These are phyloP conservation scores for Loripinus fragilis DNA, from an alignment of 2,888 invertebrate genomes.

Conservation along the genomic window DNA sequence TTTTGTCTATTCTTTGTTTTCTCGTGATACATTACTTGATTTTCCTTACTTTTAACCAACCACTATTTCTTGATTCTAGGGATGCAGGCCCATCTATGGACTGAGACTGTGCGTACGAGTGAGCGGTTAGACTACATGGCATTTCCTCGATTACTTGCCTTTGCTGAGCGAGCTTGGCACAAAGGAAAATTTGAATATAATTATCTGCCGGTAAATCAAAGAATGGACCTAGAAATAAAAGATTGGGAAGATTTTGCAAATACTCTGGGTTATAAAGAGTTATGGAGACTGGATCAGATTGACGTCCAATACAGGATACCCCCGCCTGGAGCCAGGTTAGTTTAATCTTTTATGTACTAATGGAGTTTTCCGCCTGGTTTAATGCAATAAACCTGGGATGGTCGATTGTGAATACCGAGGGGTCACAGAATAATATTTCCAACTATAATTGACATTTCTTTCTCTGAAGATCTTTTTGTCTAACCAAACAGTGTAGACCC, in stretches of 20 bases:
- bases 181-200: constrained; percentile 69
- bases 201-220: constrained; percentile 21
- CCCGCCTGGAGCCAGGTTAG: constrained; percentile 70
- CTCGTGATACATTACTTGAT: too few species aligned
- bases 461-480: too few species aligned
- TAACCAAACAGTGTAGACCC: too few species aligned
- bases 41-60: too few species aligned
- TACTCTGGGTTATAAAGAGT: constrained; percentile 64
- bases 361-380: too few species aligned
- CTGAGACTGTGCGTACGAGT: constrained; percentile 61
- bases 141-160: constrained; percentile 69
- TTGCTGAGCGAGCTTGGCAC: constrained; percentile 79
- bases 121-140: constrained; percentile 66
- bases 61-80: constrained; percentile 41
- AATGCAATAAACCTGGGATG: too few species aligned
- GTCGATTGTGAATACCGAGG: too few species aligned
- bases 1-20: too few species aligned
- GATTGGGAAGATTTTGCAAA: constrained; percentile 70
- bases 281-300: constrained; percentile 59
- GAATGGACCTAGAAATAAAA: constrained; percentile 23
- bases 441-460: too few species aligned
- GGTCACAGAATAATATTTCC: too few species aligned
- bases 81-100: constrained; percentile 75
- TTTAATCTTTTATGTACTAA: neutral
- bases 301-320: constrained; percentile 65